phyloP scores from a whole-genome alignment of 2,797 vertebrate species.

The Enteromius unitaeniatus region DNA sequence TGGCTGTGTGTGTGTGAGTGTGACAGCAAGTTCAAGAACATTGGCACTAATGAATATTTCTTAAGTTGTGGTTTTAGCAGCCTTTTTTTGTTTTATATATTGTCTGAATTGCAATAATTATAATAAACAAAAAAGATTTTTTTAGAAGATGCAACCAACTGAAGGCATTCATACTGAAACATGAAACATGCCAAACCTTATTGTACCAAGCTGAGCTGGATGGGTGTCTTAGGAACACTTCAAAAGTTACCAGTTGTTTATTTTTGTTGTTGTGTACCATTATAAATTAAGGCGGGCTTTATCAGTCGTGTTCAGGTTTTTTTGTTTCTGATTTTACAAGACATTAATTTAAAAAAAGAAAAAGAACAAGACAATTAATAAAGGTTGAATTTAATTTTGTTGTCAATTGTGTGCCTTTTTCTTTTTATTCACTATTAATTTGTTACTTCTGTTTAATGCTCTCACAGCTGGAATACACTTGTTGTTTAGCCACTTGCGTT shows the following conservation, averaged over 20 bases:
- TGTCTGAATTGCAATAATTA: conserved; percentile 83
- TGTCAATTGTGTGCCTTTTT: conserved; percentile 24
- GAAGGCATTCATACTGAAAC: conserved; percentile 79
- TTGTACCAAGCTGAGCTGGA: conserved; percentile 84
- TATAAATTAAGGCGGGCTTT: conserved; percentile 86
- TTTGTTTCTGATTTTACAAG: conserved; percentile 82
- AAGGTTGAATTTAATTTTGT: conserved; percentile 80
- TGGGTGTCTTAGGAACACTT: conserved; percentile 84
- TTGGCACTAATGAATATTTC: conserved; percentile 83
- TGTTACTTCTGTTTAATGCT: background rate
- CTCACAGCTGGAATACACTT: background rate
- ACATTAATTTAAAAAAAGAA: conserved; percentile 80
- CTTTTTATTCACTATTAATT: background rate
- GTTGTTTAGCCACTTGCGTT: background rate
- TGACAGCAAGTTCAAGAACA: conserved; percentile 78
- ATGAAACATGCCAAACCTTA: conserved; percentile 79
- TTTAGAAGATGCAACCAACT: conserved; percentile 77
- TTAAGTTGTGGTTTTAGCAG: conserved; percentile 79
- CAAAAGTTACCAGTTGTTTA: conserved; percentile 77
- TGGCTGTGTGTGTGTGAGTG: conserved; percentile 61
- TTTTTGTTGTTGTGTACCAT: conserved; percentile 77
- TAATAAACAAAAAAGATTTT: conserved; percentile 65
- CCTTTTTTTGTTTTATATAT: conserved; percentile 69
- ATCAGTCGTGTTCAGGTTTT: conserved; percentile 86
- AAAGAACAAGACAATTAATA: conserved; percentile 83